These are phyloP conservation scores for Cirrhinus molitorella DNA, from an alignment of 2,797 vertebrate species.

Conservation along the genomic window DNA sequence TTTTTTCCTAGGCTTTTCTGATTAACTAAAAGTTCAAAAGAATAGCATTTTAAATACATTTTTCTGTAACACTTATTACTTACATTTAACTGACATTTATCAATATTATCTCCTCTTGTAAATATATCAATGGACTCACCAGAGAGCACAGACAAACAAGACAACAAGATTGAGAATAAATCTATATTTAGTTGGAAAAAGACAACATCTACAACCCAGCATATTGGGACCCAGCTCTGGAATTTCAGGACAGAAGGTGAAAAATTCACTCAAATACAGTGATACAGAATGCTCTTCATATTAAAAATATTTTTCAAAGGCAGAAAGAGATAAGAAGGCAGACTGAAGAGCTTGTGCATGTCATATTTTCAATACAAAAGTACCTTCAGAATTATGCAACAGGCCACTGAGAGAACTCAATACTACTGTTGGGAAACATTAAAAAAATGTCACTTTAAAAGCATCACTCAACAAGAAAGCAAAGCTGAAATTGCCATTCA, in stretches of 20 bases:
- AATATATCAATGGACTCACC: background rate
- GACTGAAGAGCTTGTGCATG: slow-evolving; percentile 30
- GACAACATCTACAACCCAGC: slow-evolving; percentile 29
- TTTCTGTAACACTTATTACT: no score
- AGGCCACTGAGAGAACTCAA: slow-evolving; percentile 28
- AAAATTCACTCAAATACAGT: slow-evolving; percentile 21
- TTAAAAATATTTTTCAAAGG: slow-evolving; percentile 22
- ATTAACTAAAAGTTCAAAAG: no score
- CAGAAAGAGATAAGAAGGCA: slow-evolving; percentile 11
- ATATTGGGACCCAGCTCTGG: slow-evolving; percentile 15
- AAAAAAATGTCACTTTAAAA: slow-evolving; percentile 24
- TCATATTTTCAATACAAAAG: slow-evolving; percentile 35
- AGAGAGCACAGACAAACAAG: slow-evolving; percentile 12
- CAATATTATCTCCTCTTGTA: background rate
- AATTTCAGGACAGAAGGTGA: slow-evolving; percentile 46
- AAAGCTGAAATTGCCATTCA: slow-evolving; percentile 23
- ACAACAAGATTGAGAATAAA: slow-evolving; percentile 41
- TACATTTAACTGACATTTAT: no score
- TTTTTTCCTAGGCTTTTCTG: no score
- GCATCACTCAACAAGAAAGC: slow-evolving; percentile 3
- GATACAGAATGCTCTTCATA: slow-evolving; percentile 45
- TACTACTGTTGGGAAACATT: slow-evolving; percentile 14
- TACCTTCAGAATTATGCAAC: slow-evolving; percentile 40
- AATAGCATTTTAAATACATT: no score
- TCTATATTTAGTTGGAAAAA: slow-evolving; percentile 52